Evolutionary conservation across 2,797 vertebrate genomes (phyloP).

Genomic region (Sebastes cheni): DNA sequence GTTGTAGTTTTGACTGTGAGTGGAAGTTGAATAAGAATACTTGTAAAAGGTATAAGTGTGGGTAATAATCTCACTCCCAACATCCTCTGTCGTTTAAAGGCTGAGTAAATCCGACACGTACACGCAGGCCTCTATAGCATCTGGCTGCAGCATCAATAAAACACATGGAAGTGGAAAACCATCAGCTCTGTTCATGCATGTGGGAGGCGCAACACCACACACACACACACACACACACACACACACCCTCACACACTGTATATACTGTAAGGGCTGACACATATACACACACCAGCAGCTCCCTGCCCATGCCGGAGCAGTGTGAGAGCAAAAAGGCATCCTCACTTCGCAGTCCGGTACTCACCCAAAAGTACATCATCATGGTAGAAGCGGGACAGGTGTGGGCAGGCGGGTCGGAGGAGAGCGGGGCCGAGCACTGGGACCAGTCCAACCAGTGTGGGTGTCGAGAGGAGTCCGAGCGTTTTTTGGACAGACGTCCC

Average conservation of each 20-base stretch:
- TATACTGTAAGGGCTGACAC: slow-evolving; percentile 15
- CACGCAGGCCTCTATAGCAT: slow-evolving; percentile 51
- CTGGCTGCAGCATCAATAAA: slow-evolving; percentile 65
- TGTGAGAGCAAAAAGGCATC: neutral
- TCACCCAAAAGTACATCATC: slow-evolving; percentile 87
- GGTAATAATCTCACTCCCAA: slow-evolving; percentile 14
- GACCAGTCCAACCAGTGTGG: slow-evolving; percentile 67
- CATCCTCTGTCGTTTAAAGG: slow-evolving; percentile 29
- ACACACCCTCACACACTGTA: neutral
- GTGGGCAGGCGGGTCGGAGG: slow-evolving; percentile 41
- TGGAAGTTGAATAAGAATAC: slow-evolving; percentile 29
- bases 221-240: slow-evolving; percentile 14
- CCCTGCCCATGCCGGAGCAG: neutral
- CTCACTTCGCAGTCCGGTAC: slow-evolving; percentile 48
- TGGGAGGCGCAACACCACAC: slow-evolving; percentile 34
- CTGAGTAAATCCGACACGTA: slow-evolving; percentile 21
- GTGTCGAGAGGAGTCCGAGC: slow-evolving; percentile 53
- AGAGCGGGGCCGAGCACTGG: slow-evolving; percentile 49
- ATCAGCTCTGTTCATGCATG: slow-evolving; percentile 59
- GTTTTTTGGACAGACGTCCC: slow-evolving; percentile 59
- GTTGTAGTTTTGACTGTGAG: slow-evolving; percentile 36
- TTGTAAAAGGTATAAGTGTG: slow-evolving; percentile 28
- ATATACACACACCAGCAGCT: neutral
- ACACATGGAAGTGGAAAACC: slow-evolving; percentile 58
- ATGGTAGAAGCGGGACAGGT: slow-evolving; percentile 65